A percentile compares a stretch with the other conserved stretches of the same genome.
phyloP scores from a whole-genome alignment of 2,113 vertebrate species.

The Sylvilagus bachmani region DNA sequence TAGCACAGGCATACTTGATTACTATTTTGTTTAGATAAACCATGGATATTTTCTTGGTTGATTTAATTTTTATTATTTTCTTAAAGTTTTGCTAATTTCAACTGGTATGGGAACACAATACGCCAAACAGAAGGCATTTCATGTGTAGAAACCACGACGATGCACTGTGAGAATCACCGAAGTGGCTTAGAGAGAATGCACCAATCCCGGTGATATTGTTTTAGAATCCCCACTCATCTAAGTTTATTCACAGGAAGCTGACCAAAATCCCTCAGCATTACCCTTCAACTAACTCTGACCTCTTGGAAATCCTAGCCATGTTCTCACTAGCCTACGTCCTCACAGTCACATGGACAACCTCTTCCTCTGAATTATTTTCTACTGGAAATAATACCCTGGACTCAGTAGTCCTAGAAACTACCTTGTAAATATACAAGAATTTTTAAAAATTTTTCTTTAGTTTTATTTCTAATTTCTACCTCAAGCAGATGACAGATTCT shows the following conservation, averaged over 20 bases:
- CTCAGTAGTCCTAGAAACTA: neutral
- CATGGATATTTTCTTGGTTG: neutral
- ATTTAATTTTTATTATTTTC: conserved; percentile 4
- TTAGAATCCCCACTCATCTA: neutral
- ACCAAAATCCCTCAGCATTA: neutral
- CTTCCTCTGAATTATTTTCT: conserved; percentile 49
- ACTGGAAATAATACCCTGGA: neutral
- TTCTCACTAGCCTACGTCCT: neutral
- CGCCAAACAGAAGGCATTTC: neutral
- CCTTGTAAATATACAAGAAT: neutral
- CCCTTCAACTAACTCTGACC: neutral
- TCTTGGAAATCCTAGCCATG: neutral
- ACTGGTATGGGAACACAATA: conserved; percentile 6
- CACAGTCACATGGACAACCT: neutral
- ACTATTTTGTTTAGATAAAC: neutral
- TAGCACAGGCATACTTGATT: neutral
- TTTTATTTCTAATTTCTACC: conserved; percentile 8
- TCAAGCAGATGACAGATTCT: conserved; percentile 42
- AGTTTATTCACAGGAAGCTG: neutral
- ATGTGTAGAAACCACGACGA: neutral
- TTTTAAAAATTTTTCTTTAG: conserved; percentile 27
- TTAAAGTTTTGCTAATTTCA: conserved; percentile 19
- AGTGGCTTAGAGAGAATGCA: conserved; percentile 10
- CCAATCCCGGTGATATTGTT: neutral
- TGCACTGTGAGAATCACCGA: neutral